Percentiles rank a stretch among this genome's conserved stretches.
These are phyloP conservation scores for Hymenochirus boettgeri DNA, from an alignment of 2,113 vertebrate species.

Conservation along the genomic window DNA sequence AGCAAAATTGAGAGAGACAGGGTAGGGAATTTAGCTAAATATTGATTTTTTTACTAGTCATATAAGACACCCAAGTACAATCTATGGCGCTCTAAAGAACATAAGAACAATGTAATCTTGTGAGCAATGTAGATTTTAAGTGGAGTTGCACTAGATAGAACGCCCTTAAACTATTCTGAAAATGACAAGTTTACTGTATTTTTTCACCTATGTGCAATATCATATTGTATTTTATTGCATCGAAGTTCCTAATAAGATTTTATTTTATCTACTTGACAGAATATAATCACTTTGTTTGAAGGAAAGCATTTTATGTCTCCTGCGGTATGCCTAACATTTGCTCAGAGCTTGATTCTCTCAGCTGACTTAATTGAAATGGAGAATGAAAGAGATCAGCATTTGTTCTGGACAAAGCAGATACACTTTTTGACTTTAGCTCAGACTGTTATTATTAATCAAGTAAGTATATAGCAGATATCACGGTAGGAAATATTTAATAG, in stretches of 20 bases:
- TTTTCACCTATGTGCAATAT: conserved; percentile 10
- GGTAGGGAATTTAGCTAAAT: too few species aligned
- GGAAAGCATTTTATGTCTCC: conserved; percentile 58
- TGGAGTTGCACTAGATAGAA: too few species aligned
- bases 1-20: too few species aligned
- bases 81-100: too few species aligned
- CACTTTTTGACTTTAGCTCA: conserved; percentile 56
- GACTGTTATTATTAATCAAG: conserved; percentile 59
- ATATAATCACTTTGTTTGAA: conserved; percentile 59
- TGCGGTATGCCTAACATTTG: conserved; percentile 58
- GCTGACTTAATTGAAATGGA: conserved; percentile 57
- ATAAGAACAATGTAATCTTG: too few species aligned
- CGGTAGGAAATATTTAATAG: too few species aligned
- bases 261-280: conserved; percentile 57
- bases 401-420: conserved; percentile 49
- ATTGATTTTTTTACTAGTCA: too few species aligned
- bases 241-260: neutral
- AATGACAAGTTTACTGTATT: too few species aligned
- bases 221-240: conserved; percentile 14
- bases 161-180: too few species aligned
- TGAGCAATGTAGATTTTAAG: too few species aligned
- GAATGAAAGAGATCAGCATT: conserved; percentile 46
- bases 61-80: too few species aligned
- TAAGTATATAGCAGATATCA: conserved; percentile 53
- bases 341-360: conserved; percentile 60